Conservation (phyloP, 2,113 vertebrate species). For the Brevimyrus niger region DNA sequence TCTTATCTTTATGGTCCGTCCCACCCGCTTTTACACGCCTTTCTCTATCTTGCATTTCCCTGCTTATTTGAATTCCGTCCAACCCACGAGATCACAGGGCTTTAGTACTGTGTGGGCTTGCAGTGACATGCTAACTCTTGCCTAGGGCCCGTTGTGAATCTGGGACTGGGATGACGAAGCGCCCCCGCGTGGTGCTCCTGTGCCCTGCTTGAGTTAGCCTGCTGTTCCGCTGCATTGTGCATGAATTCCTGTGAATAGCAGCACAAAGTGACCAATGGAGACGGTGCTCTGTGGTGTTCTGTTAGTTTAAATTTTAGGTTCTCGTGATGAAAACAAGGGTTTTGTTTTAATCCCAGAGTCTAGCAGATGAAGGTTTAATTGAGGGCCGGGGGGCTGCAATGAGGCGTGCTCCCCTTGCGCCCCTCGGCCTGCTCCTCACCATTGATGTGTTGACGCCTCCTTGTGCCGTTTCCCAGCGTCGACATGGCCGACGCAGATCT, state of each 20-base stretch:
- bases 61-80: background rate
- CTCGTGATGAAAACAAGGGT: background rate
- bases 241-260: background rate
- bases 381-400: background rate
- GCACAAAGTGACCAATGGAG: background rate
- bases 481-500: conserved; percentile 76
- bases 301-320: background rate
- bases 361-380: background rate
- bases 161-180: background rate
- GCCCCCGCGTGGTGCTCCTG: background rate
- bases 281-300: background rate
- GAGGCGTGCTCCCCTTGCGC: too few relatives aligned
- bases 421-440: background rate
- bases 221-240: background rate
- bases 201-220: background rate
- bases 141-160: background rate
- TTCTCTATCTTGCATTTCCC: background rate
- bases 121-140: background rate
- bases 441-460: background rate
- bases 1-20: background rate
- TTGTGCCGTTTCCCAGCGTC: conserved; percentile 21
- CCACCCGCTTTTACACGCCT: background rate
- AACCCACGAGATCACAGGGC: too few relatives aligned
- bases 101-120: background rate
- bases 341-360: background rate